phyloP scores from a whole-genome alignment of 1,140 invertebrate species.

The Nasonia vitripennis region DNA sequence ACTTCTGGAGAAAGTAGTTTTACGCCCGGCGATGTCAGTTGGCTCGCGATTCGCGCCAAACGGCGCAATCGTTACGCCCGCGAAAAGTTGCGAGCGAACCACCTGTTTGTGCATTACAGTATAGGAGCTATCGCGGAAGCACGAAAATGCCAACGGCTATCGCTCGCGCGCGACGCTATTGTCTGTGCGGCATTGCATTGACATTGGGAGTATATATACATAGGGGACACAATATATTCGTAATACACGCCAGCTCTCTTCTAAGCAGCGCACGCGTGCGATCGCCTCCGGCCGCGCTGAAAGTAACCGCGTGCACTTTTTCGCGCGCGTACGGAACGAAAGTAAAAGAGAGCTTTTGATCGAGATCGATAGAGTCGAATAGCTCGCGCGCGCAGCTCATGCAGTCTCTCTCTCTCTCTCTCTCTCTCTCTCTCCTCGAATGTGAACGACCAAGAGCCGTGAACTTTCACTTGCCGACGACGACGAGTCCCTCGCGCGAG shows the following conservation, averaged over 20 bases:
- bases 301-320: too few relatives aligned
- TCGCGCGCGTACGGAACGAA: not conserved
- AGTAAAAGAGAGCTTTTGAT: slow-evolving; percentile 28
- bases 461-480: slow-evolving; percentile 39
- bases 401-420: not conserved
- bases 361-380: not conserved
- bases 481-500: too few relatives aligned
- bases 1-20: slow-evolving; percentile 4
- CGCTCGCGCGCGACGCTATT: too few relatives aligned
- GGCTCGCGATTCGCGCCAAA: not conserved
- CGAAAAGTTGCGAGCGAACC: not conserved
- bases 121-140: not conserved
- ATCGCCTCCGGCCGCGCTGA: too few relatives aligned
- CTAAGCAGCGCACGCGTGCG: too few relatives aligned
- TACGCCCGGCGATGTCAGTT: not conserved
- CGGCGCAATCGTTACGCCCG: not conserved
- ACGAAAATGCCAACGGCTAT: too few relatives aligned
- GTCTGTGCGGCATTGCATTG: too few relatives aligned
- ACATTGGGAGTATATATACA: too few relatives aligned
- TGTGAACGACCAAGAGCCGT: slow-evolving; percentile 33
- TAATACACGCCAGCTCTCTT: too few relatives aligned
- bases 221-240: too few relatives aligned
- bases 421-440: not conserved
- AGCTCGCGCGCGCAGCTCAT: too few relatives aligned
- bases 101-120: not conserved